A percentile compares a stretch with the other conserved stretches of the same genome.
phyloP scores from a whole-genome alignment of 2,113 vertebrate species.

The Sinocyclocheilus anshuiensis region DNA sequence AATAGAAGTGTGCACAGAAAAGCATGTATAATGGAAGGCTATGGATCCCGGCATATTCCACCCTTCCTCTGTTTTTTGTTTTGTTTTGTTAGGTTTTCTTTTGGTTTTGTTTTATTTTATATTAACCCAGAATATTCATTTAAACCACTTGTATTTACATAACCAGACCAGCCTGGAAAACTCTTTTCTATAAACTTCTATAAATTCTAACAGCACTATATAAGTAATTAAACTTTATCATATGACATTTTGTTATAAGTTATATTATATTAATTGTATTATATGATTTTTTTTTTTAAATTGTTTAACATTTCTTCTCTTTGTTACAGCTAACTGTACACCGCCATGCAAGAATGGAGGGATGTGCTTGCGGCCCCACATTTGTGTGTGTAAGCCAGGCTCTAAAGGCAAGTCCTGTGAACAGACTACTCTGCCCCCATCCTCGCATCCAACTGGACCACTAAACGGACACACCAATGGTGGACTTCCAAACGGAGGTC shows the following conservation, averaged over 20 bases:
- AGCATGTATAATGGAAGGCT: too few relatives aligned
- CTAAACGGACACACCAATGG: slow-evolving; percentile 71
- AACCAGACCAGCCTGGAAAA: too few relatives aligned
- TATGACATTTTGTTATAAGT: neutral
- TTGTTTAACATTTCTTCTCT: slow-evolving; percentile 35
- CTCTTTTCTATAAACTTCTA: too few relatives aligned
- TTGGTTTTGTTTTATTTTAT: too few relatives aligned
- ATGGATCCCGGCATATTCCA: too few relatives aligned
- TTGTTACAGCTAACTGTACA: slow-evolving; percentile 85
- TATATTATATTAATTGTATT: neutral
- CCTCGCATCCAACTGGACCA: slow-evolving; percentile 67
- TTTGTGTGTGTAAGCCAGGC: slow-evolving; percentile 93
- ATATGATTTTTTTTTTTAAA: neutral
- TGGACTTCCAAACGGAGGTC: slow-evolving; percentile 63
- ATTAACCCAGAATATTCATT: too few relatives aligned
- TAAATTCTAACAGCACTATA: too few relatives aligned
- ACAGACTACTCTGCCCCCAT: slow-evolving; percentile 73
- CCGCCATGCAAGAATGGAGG: slow-evolving; percentile 96
- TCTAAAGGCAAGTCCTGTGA: slow-evolving; percentile 90
- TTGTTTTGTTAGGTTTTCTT: too few relatives aligned
- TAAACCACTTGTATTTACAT: too few relatives aligned
- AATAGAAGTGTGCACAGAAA: too few relatives aligned
- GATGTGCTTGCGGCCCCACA: slow-evolving; percentile 93
- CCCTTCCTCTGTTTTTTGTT: too few relatives aligned
- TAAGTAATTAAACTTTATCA: too few relatives aligned